phyloP scores from a whole-genome alignment of 2,888 invertebrate genomes.

The Gasteruption jaculator region DNA sequence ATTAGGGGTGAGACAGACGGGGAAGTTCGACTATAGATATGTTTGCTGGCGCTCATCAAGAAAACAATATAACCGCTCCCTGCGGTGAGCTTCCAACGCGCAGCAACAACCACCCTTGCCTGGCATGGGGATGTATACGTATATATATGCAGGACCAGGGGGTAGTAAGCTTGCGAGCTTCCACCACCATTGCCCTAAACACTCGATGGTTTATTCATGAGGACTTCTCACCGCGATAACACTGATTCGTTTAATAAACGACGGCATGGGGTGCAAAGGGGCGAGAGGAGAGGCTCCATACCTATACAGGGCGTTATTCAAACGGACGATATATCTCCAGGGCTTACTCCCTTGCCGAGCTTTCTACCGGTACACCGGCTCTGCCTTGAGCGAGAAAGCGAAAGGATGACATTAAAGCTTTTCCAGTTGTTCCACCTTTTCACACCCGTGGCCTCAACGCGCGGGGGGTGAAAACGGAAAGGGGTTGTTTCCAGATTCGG shows the following conservation, averaged over 20 bases:
- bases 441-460: too few species aligned
- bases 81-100: conserved; percentile 45
- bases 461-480: too few species aligned
- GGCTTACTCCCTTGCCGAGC: conserved; percentile 45
- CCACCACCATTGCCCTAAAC: conserved; percentile 38
- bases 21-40: too few species aligned
- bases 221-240: conserved; percentile 48
- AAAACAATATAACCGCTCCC: conserved; percentile 51
- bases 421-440: too few species aligned
- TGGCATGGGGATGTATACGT: neutral
- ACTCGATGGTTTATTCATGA: conserved; percentile 52
- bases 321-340: conserved; percentile 44
- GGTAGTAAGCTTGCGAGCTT: neutral
- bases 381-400: too few species aligned
- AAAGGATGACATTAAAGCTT: too few species aligned
- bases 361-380: too few species aligned
- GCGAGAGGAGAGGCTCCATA: conserved; percentile 12
- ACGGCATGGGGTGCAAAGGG: conserved; percentile 21
- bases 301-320: conserved; percentile 44
- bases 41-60: conserved; percentile 49
- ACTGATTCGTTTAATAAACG: conserved; percentile 52
- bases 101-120: too few species aligned
- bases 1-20: too few species aligned
- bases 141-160: neutral
- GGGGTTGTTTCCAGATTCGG: too few species aligned